A percentile compares a stretch with the other conserved stretches of the same genome.
Evolutionary conservation across 2,113 vertebrate genomes (phyloP).

Genomic region (Silurus glanis): DNA sequence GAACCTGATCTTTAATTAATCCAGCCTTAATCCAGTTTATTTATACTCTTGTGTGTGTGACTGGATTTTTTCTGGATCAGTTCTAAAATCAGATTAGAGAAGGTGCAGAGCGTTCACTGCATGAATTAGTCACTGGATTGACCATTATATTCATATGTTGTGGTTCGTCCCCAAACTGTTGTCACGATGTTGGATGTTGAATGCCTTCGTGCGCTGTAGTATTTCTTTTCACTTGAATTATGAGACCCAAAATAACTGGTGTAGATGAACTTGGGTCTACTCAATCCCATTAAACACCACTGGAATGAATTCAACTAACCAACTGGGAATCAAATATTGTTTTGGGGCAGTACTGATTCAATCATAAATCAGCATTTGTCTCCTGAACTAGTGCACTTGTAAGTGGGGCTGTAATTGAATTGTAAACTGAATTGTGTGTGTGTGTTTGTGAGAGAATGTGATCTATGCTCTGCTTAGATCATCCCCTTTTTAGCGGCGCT

Average conservation of each 20-base stretch:
- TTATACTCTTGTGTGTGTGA: no score
- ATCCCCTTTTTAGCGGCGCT: slow-evolving; percentile 6
- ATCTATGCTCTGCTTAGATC: background rate
- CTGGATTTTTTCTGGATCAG: no score
- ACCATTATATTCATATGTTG: no score
- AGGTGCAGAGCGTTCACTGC: background rate
- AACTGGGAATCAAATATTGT: background rate
- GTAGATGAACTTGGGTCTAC: background rate
- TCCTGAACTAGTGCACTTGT: background rate
- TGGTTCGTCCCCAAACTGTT: background rate
- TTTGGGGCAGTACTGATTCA: background rate
- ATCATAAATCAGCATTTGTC: background rate
- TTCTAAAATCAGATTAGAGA: no score
- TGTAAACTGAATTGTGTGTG: background rate
- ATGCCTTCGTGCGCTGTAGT: background rate
- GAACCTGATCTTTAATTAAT: background rate
- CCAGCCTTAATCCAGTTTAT: no score
- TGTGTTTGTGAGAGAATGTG: background rate
- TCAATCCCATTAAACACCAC: background rate
- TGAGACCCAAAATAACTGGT: background rate
- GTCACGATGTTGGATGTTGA: background rate
- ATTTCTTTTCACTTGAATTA: background rate
- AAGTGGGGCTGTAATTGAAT: background rate
- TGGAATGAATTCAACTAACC: background rate
- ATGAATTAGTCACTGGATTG: background rate